Conservation (phyloP, 2,113 vertebrate genomes). For the Pongo abelii region DNA sequence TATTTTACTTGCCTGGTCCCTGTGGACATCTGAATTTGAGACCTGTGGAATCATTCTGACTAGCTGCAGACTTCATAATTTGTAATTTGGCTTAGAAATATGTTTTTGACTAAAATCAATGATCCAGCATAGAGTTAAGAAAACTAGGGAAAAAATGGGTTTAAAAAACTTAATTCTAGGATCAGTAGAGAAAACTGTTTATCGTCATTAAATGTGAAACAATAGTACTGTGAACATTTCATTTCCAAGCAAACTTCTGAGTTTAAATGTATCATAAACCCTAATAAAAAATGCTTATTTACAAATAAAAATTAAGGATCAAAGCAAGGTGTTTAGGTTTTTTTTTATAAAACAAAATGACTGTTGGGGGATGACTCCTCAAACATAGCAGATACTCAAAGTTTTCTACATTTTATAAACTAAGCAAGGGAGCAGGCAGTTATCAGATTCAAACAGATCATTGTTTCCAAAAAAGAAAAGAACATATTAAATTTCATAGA, state of each 20-base stretch:
- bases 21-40: not conserved
- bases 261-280: not conserved
- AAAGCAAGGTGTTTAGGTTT: not conserved
- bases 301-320: constrained; percentile 43
- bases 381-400: not conserved
- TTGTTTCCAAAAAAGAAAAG: not conserved
- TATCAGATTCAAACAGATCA: constrained; percentile 11
- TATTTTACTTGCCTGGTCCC: not conserved
- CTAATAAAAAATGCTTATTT: not conserved
- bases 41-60: not conserved
- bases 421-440: not conserved
- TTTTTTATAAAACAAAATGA: not conserved
- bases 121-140: not conserved
- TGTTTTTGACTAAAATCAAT: not conserved
- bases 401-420: constrained; percentile 21
- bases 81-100: not conserved
- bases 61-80: not conserved
- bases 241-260: constrained; percentile 12
- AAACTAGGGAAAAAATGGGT: not conserved
- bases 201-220: not conserved
- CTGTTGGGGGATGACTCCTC: not conserved
- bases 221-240: not conserved
- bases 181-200: not conserved
- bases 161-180: constrained; percentile 20
- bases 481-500: not conserved